phyloP scores from a whole-genome alignment of 2,113 vertebrate species.

The Equus przewalskii region DNA sequence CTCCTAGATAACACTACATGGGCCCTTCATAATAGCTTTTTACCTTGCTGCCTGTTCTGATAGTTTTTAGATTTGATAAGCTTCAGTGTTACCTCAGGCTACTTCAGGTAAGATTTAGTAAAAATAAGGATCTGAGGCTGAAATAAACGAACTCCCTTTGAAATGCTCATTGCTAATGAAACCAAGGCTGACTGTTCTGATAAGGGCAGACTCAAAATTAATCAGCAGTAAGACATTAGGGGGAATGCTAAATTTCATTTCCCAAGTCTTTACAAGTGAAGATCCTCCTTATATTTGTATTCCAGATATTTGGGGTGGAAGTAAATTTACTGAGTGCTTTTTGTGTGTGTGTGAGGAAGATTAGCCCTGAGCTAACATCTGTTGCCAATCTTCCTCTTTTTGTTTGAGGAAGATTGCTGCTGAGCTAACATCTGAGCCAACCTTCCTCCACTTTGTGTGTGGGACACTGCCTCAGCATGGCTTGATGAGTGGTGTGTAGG shows the following conservation, averaged over 20 bases:
- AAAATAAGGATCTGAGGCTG: conserved; percentile 75
- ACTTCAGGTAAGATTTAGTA: conserved; percentile 69
- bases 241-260: conserved; percentile 23
- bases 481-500: no score
- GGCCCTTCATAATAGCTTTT: conserved; percentile 19
- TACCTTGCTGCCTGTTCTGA: conserved; percentile 57
- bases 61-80: conserved; percentile 75
- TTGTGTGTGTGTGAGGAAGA: no score
- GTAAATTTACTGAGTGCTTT: background rate
- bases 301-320: background rate
- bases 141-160: conserved; percentile 70
- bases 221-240: background rate
- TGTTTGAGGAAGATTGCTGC: no score
- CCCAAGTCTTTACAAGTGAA: background rate
- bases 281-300: background rate
- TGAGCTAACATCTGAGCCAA: no score
- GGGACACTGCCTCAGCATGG: no score
- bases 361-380: no score
- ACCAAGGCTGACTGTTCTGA: conserved; percentile 71
- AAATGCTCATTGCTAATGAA: conserved; percentile 78
- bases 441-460: no score
- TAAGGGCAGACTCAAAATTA: conserved; percentile 63
- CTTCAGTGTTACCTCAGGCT: conserved; percentile 74
- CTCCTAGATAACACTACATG: conserved; percentile 42
- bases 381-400: no score